Evolutionary conservation across 2,888 invertebrate genomes (phyloP), one percentile per base, ranked within the genome.

Genomic region (Pogonocherus hispidulus): DNA sequence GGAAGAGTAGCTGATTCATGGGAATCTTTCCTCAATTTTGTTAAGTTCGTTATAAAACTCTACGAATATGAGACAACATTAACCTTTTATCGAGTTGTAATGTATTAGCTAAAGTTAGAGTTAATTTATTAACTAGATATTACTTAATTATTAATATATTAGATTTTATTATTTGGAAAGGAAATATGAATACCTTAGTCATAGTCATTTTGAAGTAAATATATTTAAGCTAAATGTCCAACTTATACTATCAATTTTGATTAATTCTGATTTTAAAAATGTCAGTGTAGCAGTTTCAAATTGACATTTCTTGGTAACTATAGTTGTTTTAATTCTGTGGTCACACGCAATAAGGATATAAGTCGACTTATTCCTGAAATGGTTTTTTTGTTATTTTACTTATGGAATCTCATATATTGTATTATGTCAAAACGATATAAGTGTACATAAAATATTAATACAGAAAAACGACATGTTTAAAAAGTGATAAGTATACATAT

Each of bases 1-100:
- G 72, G 71, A 6, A 73, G 20, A 67, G 69, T 70, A 16, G 72
- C 68, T 46, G 67, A 62, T 49, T 71, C 70, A 47, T 32, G 14
- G 6, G 46, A 19, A 35, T 41, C 49, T 22, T 49, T 22, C 41
- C 46, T 52, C 49, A 66, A n/a, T 20, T 62, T 56, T 4, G 56
- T 64, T 32, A 67, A 14, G 1, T 65, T 57, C 41, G 35, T 60
- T 37, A 44, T 41, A 18, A 35, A 49, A 23, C 27, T 41, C 49
- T 49, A 14, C 22, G 49, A 64, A 32, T 27, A 14, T 19, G 22
- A 49, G 2, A 49, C n/a, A n/a, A n/a, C n/a, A n/a, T n/a, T 22
- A 22, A 23, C 22, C n/a, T 11, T 23, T 47, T 47, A 22, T 19
- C 1, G 8, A 20, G 1, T 14, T 23, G 1, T 32, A 32, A 32